These are phyloP conservation scores for Acanthiza pusilla DNA, from an alignment of 2,797 vertebrate genomes.

Conservation along the genomic window DNA sequence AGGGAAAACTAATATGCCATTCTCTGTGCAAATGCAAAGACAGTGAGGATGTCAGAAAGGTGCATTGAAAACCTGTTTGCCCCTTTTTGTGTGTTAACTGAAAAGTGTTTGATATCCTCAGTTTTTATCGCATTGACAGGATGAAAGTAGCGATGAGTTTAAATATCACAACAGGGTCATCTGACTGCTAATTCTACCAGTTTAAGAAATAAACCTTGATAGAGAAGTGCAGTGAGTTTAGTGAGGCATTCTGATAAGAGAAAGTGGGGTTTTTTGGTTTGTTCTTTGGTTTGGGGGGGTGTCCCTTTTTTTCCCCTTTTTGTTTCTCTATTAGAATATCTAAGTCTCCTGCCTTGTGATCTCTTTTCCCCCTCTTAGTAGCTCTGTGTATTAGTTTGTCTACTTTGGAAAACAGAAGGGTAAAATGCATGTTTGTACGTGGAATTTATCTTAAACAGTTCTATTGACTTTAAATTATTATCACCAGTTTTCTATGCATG, in stretches of 20 bases:
- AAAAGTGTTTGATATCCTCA: background rate
- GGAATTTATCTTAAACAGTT: background rate
- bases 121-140: background rate
- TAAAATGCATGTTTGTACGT: rapidly evolving
- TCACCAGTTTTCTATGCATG: background rate
- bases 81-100: background rate
- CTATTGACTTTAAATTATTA: background rate
- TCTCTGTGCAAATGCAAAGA: background rate
- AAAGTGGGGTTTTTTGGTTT: background rate
- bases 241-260: background rate
- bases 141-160: background rate
- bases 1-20: background rate
- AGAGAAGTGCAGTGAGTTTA: background rate
- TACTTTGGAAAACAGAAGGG: background rate
- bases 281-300: too few species aligned
- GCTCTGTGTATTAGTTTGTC: background rate
- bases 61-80: background rate
- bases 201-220: background rate
- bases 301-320: too few species aligned
- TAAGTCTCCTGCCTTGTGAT: background rate
- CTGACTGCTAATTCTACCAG: background rate
- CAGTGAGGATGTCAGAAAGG: background rate
- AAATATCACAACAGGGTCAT: background rate
- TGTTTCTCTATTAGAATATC: background rate
- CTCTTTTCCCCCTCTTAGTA: background rate